phyloP scores from a whole-genome alignment of 2,888 invertebrate species.

The Idaea dimidiata region DNA sequence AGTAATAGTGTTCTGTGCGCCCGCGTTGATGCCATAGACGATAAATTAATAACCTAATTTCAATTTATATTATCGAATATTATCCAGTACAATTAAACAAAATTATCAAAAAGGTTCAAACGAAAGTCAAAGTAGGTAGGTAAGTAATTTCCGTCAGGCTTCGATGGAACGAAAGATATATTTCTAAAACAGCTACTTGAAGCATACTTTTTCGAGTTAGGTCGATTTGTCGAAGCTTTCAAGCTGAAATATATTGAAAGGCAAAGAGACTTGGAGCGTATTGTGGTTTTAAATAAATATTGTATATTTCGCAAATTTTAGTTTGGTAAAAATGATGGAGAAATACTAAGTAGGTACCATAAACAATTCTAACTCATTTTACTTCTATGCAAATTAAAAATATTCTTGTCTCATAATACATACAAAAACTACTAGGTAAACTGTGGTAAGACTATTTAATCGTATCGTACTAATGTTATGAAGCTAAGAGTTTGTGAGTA shows the following conservation, averaged over 20 bases:
- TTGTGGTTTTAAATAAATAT: not conserved
- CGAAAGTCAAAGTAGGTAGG: not conserved
- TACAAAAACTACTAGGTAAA: too few species aligned
- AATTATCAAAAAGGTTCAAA: not conserved
- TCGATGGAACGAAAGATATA: constrained; percentile 23
- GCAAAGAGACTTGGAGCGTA: not conserved
- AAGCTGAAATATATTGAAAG: constrained; percentile 52
- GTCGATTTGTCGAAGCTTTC: constrained; percentile 47
- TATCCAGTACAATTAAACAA: not conserved
- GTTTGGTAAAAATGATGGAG: not conserved
- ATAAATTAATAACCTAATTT: not conserved
- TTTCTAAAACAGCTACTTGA: constrained; percentile 39
- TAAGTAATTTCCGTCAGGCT: constrained; percentile 1
- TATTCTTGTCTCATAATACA: too few species aligned
- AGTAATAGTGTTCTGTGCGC: too few species aligned
- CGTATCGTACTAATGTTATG: too few species aligned
- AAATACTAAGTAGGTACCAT: too few species aligned
- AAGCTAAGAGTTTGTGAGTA: too few species aligned
- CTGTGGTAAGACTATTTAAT: too few species aligned
- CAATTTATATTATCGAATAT: not conserved
- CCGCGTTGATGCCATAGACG: too few species aligned
- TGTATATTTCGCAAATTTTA: not conserved
- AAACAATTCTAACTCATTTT: too few species aligned
- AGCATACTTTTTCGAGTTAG: constrained; percentile 37
- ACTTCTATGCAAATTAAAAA: too few species aligned